Percentiles rank a stretch among this genome's conserved stretches.
These are phyloP conservation scores for Grammomys surdaster DNA, from an alignment of 2,113 vertebrate species.

Conservation along the genomic window DNA sequence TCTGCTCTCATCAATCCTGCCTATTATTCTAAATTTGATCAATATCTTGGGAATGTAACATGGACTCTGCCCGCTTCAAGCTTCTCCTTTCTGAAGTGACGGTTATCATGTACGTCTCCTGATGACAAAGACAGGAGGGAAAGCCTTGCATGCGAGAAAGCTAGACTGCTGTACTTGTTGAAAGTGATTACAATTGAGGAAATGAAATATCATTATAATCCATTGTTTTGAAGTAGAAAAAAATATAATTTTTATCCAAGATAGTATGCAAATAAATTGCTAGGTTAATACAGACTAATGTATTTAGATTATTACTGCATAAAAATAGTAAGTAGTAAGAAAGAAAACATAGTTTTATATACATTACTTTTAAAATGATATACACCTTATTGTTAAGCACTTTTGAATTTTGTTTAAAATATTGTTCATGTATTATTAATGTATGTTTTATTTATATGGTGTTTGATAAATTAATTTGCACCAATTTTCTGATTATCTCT, in stretches of 20 bases:
- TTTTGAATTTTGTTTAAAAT: not conserved
- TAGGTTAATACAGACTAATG: not conserved
- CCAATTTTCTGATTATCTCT: not conserved
- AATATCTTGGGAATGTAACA: not conserved
- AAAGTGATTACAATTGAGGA: not conserved
- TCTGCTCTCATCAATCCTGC: not conserved
- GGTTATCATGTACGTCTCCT: no score
- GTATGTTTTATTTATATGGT: not conserved
- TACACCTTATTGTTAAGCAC: not conserved
- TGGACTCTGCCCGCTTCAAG: not conserved
- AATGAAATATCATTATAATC: not conserved
- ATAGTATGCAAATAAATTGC: not conserved
- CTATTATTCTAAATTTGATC: not conserved
- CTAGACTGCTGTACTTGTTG: not conserved
- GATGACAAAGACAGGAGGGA: not conserved
- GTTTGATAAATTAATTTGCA: not conserved
- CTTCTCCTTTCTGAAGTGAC: not conserved
- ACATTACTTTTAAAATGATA: not conserved
- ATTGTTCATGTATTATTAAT: not conserved
- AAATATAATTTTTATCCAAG: not conserved
- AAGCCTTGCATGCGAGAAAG: not conserved
- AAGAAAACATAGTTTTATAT: not conserved
- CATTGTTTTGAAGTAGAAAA: slow-evolving; percentile 6
- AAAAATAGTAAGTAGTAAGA: not conserved
- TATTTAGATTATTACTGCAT: not conserved